Percentiles rank a stretch among this genome's conserved stretches.
Conservation (phyloP, 2,888 invertebrate species). For the Synergus laeviventris region DNA sequence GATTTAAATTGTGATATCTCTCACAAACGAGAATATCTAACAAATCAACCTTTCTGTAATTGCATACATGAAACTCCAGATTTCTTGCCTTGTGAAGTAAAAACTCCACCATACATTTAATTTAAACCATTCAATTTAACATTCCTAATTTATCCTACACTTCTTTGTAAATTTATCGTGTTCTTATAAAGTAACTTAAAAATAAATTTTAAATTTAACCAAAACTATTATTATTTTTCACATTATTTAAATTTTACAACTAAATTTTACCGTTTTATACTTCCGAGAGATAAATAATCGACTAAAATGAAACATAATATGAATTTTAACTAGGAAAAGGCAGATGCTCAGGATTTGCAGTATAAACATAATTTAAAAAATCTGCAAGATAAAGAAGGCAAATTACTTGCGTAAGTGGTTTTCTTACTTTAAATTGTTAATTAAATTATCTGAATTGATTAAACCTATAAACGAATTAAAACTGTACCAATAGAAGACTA, state of each 20-base stretch:
- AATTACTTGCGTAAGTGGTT: slow-evolving; percentile 58
- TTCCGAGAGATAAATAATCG: not conserved
- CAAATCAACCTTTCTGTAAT: slow-evolving; percentile 37
- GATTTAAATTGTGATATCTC: slow-evolving; percentile 51
- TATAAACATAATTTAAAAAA: slow-evolving; percentile 54
- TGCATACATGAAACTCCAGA: slow-evolving; percentile 7
- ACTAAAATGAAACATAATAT: not conserved
- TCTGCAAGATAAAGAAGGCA: slow-evolving; percentile 61
- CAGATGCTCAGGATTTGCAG: slow-evolving; percentile 55
- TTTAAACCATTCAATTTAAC: not conserved
- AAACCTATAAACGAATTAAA: not conserved
- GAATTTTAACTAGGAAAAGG: slow-evolving; percentile 60
- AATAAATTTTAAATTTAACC: not conserved
- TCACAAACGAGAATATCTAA: slow-evolving; percentile 47
- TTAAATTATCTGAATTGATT: not conserved
- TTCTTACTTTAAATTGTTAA: slow-evolving; percentile 42
- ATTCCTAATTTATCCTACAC: slow-evolving; percentile 46
- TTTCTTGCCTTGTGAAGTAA: slow-evolving; percentile 5
- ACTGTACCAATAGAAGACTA: slow-evolving; percentile 57
- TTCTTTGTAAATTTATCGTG: slow-evolving; percentile 50
- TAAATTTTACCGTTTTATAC: not conserved
- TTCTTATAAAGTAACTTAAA: slow-evolving; percentile 22
- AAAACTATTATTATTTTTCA: not conserved
- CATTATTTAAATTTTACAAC: not conserved
- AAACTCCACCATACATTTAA: slow-evolving; percentile 3